Conservation (phyloP, 2,797 vertebrate species). For the Sternotherus odoratus region DNA sequence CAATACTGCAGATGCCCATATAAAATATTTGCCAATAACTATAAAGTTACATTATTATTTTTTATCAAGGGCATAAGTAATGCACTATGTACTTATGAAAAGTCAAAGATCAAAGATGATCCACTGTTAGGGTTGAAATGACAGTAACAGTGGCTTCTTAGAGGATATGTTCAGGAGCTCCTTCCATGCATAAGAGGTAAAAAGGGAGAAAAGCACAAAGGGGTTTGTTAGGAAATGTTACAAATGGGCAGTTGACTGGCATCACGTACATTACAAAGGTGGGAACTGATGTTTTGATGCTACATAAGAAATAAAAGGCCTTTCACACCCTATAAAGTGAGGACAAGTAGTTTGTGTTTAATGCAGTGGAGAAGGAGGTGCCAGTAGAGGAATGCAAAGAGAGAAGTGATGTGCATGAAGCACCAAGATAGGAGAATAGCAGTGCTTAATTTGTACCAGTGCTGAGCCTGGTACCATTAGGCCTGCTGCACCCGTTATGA, state of each 20-base stretch:
- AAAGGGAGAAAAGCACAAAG: background rate
- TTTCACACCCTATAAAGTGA: too few species aligned
- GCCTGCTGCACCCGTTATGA: too few species aligned
- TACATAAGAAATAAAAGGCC: rapidly evolving
- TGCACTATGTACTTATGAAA: background rate
- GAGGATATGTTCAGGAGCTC: too few species aligned
- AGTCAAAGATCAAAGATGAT: background rate
- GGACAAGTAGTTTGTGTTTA: background rate
- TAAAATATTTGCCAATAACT: slow-evolving; percentile 11
- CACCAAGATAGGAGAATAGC: too few species aligned
- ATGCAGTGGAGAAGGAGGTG: background rate
- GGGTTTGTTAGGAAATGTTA: background rate
- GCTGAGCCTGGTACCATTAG: too few species aligned
- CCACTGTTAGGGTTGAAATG: background rate
- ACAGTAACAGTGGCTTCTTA: background rate
- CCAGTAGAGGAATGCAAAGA: background rate
- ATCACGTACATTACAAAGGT: rapidly evolving
- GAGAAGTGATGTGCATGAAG: background rate
- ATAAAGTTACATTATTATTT: background rate
- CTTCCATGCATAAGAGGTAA: background rate
- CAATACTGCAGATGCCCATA: slow-evolving; percentile 8
- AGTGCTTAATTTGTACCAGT: too few species aligned
- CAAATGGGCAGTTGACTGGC: rapidly evolving
- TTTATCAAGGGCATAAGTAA: slow-evolving; percentile 16
- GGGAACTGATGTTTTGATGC: background rate